Evolutionary conservation across 2,888 invertebrate genomes (phyloP).

Genomic region (Acutogordius australiensis): DNA sequence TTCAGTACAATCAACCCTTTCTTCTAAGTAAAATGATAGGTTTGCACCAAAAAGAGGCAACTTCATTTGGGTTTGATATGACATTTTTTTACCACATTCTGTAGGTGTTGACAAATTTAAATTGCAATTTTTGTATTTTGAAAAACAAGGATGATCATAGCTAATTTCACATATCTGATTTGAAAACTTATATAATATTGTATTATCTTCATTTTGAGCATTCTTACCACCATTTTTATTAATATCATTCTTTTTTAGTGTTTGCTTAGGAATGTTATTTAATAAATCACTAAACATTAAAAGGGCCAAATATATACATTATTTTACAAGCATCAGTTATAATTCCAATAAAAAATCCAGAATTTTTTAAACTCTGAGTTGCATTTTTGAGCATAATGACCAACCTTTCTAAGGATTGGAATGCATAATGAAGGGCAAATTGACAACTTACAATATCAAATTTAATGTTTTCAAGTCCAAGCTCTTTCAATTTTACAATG

Average conservation of each 20-base stretch:
- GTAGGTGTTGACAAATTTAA: conserved; percentile 20
- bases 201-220: background rate
- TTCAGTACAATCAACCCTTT: conserved; percentile 89
- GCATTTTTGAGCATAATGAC: conserved; percentile 69
- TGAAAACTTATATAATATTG: background rate
- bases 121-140: conserved; percentile 2
- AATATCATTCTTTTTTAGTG: too few species aligned
- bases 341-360: conserved; percentile 82
- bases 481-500: conserved; percentile 36
- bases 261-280: too few species aligned
- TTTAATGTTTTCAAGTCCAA: conserved; percentile 27
- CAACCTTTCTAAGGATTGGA: conserved; percentile 57
- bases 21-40: conserved; percentile 76
- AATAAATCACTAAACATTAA: too few species aligned
- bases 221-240: too few species aligned
- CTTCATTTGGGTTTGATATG: background rate
- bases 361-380: conserved; percentile 53
- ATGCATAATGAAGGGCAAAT: conserved; percentile 78
- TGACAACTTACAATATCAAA: conserved; percentile 80
- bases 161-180: background rate
- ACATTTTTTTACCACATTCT: background rate
- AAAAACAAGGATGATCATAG: background rate
- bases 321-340: conserved; percentile 75
- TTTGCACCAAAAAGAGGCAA: conserved; percentile 55
- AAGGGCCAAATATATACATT: too few species aligned